Percentiles rank a stretch among this genome's conserved stretches.
phyloP scores from a whole-genome alignment of 2,888 invertebrate species.

The Diploptera punctata region DNA sequence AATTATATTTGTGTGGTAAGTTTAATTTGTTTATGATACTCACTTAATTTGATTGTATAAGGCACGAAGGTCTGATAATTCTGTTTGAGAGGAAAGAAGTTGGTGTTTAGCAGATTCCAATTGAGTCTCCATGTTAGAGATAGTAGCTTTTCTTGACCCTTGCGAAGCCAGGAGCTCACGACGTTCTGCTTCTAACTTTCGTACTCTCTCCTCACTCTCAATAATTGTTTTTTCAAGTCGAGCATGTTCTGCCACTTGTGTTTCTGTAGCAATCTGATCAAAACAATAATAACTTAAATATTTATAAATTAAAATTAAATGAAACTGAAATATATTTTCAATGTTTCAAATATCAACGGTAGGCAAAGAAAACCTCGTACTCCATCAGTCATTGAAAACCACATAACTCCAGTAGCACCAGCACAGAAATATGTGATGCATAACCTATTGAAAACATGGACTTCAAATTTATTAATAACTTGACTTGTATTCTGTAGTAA shows the following conservation, averaged over 20 bases:
- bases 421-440: no score
- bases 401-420: no score
- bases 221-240: conserved; percentile 58
- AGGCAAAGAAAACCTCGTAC: no score
- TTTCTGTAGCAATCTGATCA: conserved; percentile 34
- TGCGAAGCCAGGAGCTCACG: conserved; percentile 61
- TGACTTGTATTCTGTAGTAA: no score
- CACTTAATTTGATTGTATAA: conserved; percentile 67
- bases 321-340: no score
- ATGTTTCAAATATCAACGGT: no score
- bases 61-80: conserved; percentile 61
- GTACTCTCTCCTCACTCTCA: conserved; percentile 60
- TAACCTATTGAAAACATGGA: no score
- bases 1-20: no score
- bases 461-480: no score
- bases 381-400: no score
- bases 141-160: conserved; percentile 58
- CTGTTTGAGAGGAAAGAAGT: conserved; percentile 59
- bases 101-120: conserved; percentile 59
- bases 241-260: conserved; percentile 55
- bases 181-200: conserved; percentile 62
- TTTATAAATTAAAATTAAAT: not conserved
- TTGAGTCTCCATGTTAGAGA: conserved; percentile 63
- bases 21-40: no score
- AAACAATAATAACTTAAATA: no score